phyloP scores from a whole-genome alignment of 1,140 invertebrate species.

The Melanaphis sacchari region DNA sequence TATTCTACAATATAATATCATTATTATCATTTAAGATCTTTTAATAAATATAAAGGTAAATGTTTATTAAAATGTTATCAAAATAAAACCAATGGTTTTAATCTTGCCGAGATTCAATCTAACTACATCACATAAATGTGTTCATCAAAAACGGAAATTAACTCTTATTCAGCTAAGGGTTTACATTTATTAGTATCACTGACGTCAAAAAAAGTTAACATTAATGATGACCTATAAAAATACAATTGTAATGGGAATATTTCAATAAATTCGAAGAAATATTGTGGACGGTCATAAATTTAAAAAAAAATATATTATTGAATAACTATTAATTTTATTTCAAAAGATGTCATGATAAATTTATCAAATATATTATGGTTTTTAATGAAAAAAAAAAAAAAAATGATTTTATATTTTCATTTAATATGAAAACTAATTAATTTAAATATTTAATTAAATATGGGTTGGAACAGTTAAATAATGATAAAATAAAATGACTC shows the following conservation, averaged over 20 bases:
- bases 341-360: not conserved
- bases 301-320: not conserved
- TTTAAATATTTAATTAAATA: too few species aligned
- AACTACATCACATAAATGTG: not conserved
- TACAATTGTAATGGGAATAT: not conserved
- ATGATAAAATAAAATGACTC: too few species aligned
- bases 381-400: not conserved
- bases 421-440: not conserved
- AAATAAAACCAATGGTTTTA: not conserved
- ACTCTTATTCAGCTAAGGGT: not conserved
- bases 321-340: not conserved
- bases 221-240: not conserved
- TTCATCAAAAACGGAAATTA: constrained; percentile 5
- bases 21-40: not conserved
- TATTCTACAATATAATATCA: not conserved
- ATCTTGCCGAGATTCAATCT: not conserved
- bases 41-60: not conserved
- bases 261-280: not conserved
- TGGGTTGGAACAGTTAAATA: too few species aligned
- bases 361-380: not conserved
- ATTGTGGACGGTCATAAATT: not conserved
- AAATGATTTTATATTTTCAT: not conserved
- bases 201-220: not conserved
- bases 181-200: not conserved
- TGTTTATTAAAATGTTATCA: not conserved